phyloP scores from a whole-genome alignment of 2,797 vertebrate genomes.

The Melanitta fusca region DNA sequence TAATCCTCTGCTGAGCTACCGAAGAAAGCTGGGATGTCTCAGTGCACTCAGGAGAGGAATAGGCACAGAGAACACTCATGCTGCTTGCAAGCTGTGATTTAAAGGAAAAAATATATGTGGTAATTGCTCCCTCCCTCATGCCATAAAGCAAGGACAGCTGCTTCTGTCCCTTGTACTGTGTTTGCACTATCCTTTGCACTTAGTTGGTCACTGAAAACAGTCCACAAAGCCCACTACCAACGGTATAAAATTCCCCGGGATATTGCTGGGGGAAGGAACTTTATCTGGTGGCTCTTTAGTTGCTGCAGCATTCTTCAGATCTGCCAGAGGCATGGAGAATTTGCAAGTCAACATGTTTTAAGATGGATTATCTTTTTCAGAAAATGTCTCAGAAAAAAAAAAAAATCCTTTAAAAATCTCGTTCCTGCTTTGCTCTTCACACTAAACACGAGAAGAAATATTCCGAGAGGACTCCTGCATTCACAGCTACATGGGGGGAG shows the following conservation, averaged over 20 bases:
- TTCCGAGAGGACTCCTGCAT: neutral
- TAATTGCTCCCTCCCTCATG: neutral
- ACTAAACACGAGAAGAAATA: constrained; percentile 4
- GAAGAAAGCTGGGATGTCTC: neutral
- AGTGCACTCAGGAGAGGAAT: neutral
- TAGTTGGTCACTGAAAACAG: neutral
- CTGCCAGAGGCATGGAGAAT: constrained; percentile 20
- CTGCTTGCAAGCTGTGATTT: neutral
- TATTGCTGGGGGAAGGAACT: neutral
- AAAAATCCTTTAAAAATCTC: constrained; percentile 22
- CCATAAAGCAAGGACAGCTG: neutral
- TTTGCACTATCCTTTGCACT: neutral
- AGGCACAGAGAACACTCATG: neutral
- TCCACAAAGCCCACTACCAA: neutral
- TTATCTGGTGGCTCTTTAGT: neutral
- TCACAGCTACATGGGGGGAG: neutral
- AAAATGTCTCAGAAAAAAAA: constrained; percentile 15
- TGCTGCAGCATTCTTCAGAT: neutral
- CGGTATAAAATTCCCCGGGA: neutral
- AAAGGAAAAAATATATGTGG: neutral
- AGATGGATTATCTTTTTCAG: constrained; percentile 56
- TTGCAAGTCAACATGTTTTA: constrained; percentile 57
- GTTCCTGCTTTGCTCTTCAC: constrained; percentile 32
- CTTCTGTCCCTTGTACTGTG: neutral
- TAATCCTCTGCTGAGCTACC: neutral